Base-by-base conservation (phyloP, 1,140 invertebrate species). In the Metopolophium dirhodum region DNA sequence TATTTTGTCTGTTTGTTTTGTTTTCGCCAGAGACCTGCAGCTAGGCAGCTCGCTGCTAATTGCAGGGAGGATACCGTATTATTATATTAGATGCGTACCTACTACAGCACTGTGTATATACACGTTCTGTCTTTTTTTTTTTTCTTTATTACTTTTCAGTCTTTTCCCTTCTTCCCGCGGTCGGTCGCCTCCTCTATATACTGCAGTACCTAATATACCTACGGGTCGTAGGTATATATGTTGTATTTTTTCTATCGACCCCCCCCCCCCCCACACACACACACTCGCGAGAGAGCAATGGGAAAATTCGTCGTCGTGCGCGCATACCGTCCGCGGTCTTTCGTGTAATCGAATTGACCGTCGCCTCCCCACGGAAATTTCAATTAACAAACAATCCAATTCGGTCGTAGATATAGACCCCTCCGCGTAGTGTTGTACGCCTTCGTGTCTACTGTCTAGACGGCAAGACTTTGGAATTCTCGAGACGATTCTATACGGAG, bases 21-120 rank as follows among this genome's bases (percentile, higher is more conserved):
- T 93, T 93, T 93, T 93, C 91, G 91, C 91, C 91, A 82, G 91
- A 89, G 88, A 92, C 91, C 90, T 30, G 45, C 45, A 86, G 61
- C 30, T 77, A 77, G 11, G 45, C 37, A 37, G 37, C 45, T 85
- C 61, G 91, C 77, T 61, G 82, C 91, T 93, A 93, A 93, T 93
- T 93, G 91, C 91, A 93, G 91, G 91, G 91, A 93, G 91, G 91
- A 86, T 93, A 93, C 91, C 91, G 47, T 93, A 51, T 93, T 85
- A 93, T 93, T 93, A 93, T 83, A 93, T 93, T 92, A 93, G 82
- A 51, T 18, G 82, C 35, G 35, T 93, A 37, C 37, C 37, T 37
- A 54, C 54, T 41, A 41, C 41, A 41, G 3, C 41, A 51, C 14
- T 68, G 37, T 57, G 37, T 90, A 23, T 91, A 91, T 91, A 91